phyloP scores from a whole-genome alignment of 1,140 invertebrate genomes.

The Achroia grisella region DNA sequence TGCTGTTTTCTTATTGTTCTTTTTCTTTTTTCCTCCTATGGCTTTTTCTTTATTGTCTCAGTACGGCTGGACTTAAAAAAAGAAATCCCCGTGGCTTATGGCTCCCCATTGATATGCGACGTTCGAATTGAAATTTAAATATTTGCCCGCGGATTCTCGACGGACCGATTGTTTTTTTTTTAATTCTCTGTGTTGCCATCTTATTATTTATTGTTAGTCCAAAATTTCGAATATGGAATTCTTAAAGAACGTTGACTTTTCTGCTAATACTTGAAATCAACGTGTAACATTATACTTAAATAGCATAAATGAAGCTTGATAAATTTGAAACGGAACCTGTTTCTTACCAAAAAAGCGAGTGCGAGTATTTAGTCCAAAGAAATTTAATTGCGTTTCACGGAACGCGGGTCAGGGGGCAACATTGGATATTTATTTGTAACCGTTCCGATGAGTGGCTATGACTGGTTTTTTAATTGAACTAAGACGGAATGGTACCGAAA shows the following conservation, averaged over 20 bases:
- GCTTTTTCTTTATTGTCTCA: slow-evolving; percentile 70
- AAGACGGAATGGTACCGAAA: not conserved
- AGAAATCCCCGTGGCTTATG: slow-evolving; percentile 65
- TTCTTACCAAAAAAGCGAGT: slow-evolving; percentile 11
- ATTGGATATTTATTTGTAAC: slow-evolving; percentile 32
- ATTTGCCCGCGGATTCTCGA: slow-evolving; percentile 61
- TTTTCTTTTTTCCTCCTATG: slow-evolving; percentile 51
- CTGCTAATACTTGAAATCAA: too few relatives aligned
- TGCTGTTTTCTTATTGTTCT: slow-evolving; percentile 56
- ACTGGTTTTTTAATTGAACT: slow-evolving; percentile 40
- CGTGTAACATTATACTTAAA: slow-evolving; percentile 1
- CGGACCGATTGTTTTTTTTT: slow-evolving; percentile 34
- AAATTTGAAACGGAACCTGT: slow-evolving; percentile 31
- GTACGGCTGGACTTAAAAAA: slow-evolving; percentile 53
- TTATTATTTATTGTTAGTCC: slow-evolving; percentile 61
- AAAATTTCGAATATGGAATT: not conserved
- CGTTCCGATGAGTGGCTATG: slow-evolving; percentile 29
- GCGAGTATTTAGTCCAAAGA: slow-evolving; percentile 44
- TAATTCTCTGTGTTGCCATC: slow-evolving; percentile 54
- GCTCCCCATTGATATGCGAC: slow-evolving; percentile 71
- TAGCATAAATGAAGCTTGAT: slow-evolving; percentile 26
- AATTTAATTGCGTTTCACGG: slow-evolving; percentile 52
- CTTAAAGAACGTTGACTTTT: too few relatives aligned
- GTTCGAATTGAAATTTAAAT: slow-evolving; percentile 72
- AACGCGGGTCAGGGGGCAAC: slow-evolving; percentile 40